phyloP scores from a whole-genome alignment of 2,888 invertebrate species.

The Monochamus alternatus region DNA sequence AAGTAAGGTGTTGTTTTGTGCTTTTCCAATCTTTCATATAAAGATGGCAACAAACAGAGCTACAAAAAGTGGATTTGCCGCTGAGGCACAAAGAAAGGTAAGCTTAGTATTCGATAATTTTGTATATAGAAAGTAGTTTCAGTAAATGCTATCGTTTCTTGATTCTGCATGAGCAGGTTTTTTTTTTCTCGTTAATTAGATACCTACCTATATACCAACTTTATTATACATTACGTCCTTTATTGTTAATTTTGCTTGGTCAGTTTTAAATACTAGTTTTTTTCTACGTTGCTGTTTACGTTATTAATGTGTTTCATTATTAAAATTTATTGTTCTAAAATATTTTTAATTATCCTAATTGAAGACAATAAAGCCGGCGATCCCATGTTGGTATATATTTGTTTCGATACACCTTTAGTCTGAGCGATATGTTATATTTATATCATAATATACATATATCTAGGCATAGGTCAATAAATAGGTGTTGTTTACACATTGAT shows the following conservation, averaged over 20 bases:
- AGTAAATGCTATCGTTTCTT: not conserved
- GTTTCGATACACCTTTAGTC: not conserved
- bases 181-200: not conserved
- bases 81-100: slow-evolving; percentile 96
- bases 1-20: slow-evolving; percentile 44
- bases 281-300: no score
- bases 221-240: not conserved
- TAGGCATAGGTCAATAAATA: slow-evolving; percentile 23
- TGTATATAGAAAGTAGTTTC: not conserved
- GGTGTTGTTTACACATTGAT: not conserved
- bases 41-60: slow-evolving; percentile 88
- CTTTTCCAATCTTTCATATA: slow-evolving; percentile 34
- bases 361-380: no score
- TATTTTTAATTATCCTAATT: no score
- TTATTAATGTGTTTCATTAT: no score
- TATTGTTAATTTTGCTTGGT: no score
- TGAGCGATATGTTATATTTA: slow-evolving; percentile 29
- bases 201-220: no score
- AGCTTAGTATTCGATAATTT: slow-evolving; percentile 20
- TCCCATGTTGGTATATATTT: no score
- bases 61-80: slow-evolving; percentile 94
- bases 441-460: no score
- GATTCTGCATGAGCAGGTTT: slow-evolving; percentile 28
- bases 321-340: no score
- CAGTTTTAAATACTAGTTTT: no score